Percentiles rank a stretch among this genome's conserved stretches.
phyloP scores from a whole-genome alignment of 2,797 vertebrate species.

The Uromys caudimaculatus region DNA sequence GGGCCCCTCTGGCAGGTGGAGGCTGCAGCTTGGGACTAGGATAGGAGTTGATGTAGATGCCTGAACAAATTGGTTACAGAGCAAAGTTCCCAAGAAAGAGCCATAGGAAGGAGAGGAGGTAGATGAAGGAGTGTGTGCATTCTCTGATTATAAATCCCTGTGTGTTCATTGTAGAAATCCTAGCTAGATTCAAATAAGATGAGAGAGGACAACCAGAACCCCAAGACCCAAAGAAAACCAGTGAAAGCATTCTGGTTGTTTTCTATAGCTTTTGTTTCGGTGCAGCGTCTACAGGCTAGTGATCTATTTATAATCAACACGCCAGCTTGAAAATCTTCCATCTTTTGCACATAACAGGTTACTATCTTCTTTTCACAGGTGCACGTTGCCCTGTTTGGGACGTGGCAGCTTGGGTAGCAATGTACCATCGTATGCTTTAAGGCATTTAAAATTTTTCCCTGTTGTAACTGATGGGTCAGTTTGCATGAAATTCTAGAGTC shows the following conservation, averaged over 20 bases:
- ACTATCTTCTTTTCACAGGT: not conserved
- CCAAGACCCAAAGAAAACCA: not conserved
- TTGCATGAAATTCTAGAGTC: not conserved
- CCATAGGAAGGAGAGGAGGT: not conserved
- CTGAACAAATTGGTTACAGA: not conserved
- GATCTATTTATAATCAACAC: not conserved
- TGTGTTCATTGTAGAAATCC: not conserved
- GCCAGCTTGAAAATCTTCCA: not conserved
- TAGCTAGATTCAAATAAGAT: not conserved
- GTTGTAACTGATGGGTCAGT: not conserved
- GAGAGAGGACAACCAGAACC: not conserved
- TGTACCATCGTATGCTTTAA: not conserved
- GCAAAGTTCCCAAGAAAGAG: constrained; percentile 5
- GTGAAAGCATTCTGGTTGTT: not conserved
- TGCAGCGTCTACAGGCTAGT: not conserved
- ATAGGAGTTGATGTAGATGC: not conserved
- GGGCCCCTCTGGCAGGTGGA: not conserved
- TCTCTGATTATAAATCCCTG: not conserved
- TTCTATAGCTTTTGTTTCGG: not conserved
- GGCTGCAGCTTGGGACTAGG: not conserved
- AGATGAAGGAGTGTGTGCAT: not conserved
- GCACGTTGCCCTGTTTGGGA: not conserved
- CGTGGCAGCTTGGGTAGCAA: no score
- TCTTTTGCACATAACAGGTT: not conserved
- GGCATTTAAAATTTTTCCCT: not conserved